Percentiles rank a stretch among this genome's conserved stretches.
These are phyloP conservation scores for Morbakka virulenta DNA, from an alignment of 30 jellyfish, hydroid and myxozoan species.

Conservation along the genomic window DNA sequence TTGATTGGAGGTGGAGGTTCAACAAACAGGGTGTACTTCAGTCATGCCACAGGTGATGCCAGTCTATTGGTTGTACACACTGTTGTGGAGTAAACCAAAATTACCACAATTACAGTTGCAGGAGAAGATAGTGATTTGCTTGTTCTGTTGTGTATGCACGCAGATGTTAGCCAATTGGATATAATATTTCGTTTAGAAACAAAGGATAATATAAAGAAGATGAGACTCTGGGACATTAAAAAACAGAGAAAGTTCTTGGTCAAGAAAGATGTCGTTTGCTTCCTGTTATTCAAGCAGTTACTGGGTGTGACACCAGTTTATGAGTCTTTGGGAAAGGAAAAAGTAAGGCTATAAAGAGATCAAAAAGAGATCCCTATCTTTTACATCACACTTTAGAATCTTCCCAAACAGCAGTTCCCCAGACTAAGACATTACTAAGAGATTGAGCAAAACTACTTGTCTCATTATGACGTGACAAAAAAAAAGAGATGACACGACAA, in stretches of 20 bases:
- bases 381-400: no score
- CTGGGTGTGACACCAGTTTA: constrained; percentile 36
- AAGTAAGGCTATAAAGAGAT: background rate
- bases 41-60: constrained; percentile 40
- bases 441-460: no score
- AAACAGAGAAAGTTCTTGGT: background rate
- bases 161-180: background rate
- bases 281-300: constrained; percentile 4
- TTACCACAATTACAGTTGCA: background rate
- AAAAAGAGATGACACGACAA: no score
- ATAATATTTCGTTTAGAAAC: constrained; percentile 4
- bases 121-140: constrained; percentile 11
- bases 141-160: constrained; percentile 9
- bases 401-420: no score
- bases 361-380: no score
- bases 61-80: constrained; percentile 11
- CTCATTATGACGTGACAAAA: no score
- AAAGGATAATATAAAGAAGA: background rate
- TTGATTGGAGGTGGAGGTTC: no score
- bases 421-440: no score
- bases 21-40: no score
- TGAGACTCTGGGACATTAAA: constrained; percentile 36
- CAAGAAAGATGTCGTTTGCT: background rate
- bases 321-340: constrained; percentile 8
- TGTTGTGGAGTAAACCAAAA: constrained; percentile 12